Evolutionary conservation across 2,888 invertebrate genomes (phyloP), one percentile per base, ranked within the genome.

Genomic region (Amblyjoppa fuscipennis): DNA sequence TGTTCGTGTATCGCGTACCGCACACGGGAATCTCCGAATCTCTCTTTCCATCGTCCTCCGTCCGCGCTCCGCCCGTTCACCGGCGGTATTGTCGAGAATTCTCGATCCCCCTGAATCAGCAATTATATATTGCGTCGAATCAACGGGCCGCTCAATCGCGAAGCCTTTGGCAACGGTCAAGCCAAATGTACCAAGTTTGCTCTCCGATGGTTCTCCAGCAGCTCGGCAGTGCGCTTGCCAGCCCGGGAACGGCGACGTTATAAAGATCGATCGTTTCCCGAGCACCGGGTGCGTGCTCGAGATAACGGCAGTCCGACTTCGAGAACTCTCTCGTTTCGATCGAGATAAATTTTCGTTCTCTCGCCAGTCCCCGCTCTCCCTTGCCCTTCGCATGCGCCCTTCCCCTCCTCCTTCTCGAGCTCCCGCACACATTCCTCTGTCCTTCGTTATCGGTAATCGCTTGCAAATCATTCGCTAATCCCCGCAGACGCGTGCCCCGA

Each of bases 401-500:
- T 68, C 61, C 11, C 66, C 20, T 20, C 13, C 61, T 49, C 49
- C 38, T 13, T 28, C 59, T 53, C 64, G 11, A 28, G 53, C 53
- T 82, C 25, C 45, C 20, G 20, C 64, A 70, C 20, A 61, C 74
- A 89, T 89, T 89, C 88, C 88, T 88, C 88, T 88, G 90, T 88
- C 90, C 88, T 87, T 88, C 90, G 90, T 90, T 92, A 92, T 92
- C 92, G 90, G 88, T 87, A 89, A 90, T 90, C 90, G 90, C 89
- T 91, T 90, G 91, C 90, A 91, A 91, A 91, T 91, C 91, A 90
- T 89, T 91, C 89, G 88, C 88, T 92, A 92, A 92, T 92, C 92
- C 91, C 89, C 86, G 89, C 88, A 89, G 90, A 91, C 89, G 84
- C 69, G 81, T 83, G 68, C 73, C 79, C 51, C 84, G 31, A 31